Evolutionary conservation across 1,140 invertebrate species (phyloP).

Genomic region (Ganaspis sp.): DNA sequence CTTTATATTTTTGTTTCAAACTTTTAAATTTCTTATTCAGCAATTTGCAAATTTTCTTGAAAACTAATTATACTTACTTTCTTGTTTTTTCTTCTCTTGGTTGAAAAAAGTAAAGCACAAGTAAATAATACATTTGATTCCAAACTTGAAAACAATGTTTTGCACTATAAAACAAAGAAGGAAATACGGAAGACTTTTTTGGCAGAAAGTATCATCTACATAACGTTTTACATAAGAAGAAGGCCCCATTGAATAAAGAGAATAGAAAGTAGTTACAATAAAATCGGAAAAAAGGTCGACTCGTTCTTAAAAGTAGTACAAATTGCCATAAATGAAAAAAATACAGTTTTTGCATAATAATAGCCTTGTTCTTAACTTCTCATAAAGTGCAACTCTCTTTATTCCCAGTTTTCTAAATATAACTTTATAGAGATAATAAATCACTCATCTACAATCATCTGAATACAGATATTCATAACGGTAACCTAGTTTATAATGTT

Average conservation of each 20-base stretch:
- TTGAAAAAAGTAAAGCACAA: neutral
- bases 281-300: neutral
- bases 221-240: slow-evolving; percentile 25
- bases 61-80: too few species aligned
- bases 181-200: slow-evolving; percentile 4
- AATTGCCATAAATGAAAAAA: neutral
- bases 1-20: too few species aligned
- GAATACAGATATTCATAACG: neutral
- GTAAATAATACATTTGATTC: neutral
- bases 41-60: too few species aligned
- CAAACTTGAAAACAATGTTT: neutral
- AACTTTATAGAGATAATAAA: slow-evolving; percentile 1
- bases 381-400: slow-evolving; percentile 7
- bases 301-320: slow-evolving; percentile 6
- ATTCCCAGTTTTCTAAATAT: neutral
- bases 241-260: slow-evolving; percentile 1
- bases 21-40: neutral
- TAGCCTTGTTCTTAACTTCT: neutral
- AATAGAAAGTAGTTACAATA: slow-evolving; percentile 17
- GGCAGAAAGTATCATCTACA: slow-evolving; percentile 9
- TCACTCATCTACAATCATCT: neutral
- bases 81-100: neutral
- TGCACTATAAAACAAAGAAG: neutral
- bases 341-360: neutral
- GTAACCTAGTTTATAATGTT: neutral